Percentiles rank a stretch among this genome's conserved stretches.
Evolutionary conservation across 1,140 invertebrate genomes (phyloP).

Genomic region (Pogonus chalceus): DNA sequence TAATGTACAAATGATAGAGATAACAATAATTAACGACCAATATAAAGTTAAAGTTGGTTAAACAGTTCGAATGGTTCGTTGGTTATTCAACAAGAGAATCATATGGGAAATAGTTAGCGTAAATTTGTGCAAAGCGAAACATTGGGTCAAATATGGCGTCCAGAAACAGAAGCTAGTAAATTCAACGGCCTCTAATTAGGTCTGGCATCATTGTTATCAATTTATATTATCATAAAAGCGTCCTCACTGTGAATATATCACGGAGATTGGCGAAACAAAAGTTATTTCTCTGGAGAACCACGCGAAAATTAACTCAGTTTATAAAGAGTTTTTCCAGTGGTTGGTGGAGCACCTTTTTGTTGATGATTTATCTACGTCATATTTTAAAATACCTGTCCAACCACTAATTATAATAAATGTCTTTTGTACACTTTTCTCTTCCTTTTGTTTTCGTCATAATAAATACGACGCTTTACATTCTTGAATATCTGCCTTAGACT

Average conservation of each 20-base stretch:
- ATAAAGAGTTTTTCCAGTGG: neutral
- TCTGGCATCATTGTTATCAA: slow-evolving; percentile 1
- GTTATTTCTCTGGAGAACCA: slow-evolving; percentile 2
- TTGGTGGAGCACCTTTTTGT: neutral
- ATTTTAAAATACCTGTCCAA: slow-evolving; percentile 7
- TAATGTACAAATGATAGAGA: too few species aligned
- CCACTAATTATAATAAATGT: slow-evolving; percentile 5
- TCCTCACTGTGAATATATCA: slow-evolving; percentile 1
- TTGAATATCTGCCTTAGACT: too few species aligned
- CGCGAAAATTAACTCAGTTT: slow-evolving; percentile 1
- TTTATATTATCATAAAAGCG: slow-evolving; percentile 4
- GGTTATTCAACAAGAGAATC: too few species aligned
- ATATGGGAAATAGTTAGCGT: too few species aligned
- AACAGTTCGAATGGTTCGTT: too few species aligned
- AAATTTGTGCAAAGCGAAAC: too few species aligned
- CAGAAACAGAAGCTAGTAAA: too few species aligned
- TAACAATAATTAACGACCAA: too few species aligned
- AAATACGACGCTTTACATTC: too few species aligned
- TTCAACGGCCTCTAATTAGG: too few species aligned
- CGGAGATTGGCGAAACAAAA: neutral
- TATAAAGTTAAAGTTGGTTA: too few species aligned
- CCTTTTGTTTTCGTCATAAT: neutral
- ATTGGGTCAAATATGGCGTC: too few species aligned
- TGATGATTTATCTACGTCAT: neutral
- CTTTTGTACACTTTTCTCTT: neutral